Conservation (phyloP, 2,797 vertebrate species). For the Molossus alvarezi region DNA sequence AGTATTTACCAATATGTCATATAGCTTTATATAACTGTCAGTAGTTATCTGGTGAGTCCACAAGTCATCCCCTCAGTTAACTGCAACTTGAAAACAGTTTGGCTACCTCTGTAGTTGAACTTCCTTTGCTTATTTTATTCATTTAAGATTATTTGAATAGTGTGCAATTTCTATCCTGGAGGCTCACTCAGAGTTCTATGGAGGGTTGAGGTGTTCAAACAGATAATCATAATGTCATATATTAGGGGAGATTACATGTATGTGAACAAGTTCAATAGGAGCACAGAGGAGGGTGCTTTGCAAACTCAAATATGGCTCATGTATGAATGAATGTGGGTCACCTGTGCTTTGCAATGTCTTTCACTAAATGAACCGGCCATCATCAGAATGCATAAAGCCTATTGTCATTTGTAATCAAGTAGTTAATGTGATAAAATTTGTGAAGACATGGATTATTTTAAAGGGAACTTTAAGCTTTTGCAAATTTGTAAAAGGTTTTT, state of each 20-base stretch:
- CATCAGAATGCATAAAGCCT: neutral
- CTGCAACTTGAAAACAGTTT: neutral
- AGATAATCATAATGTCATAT: neutral
- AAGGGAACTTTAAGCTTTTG: constrained; percentile 68
- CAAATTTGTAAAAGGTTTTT: constrained; percentile 74
- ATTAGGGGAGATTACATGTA: neutral
- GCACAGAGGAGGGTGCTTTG: neutral
- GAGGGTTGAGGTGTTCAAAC: neutral
- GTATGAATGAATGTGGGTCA: neutral
- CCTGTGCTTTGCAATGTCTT: neutral
- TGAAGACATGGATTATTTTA: constrained; percentile 48
- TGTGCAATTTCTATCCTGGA: neutral
- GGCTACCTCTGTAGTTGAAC: neutral
- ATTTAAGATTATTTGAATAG: neutral
- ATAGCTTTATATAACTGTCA: neutral
- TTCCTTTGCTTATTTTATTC: neutral
- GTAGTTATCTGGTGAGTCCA: neutral
- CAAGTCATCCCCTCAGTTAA: constrained; percentile 33
- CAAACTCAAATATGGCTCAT: neutral
- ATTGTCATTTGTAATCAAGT: neutral
- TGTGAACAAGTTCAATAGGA: neutral
- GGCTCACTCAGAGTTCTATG: neutral
- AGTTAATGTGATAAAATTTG: constrained; percentile 58
- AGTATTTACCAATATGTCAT: neutral
- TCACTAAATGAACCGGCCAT: neutral